A percentile compares a stretch with the other conserved stretches of the same genome.
Evolutionary conservation across 1,140 invertebrate genomes (phyloP).

Genomic region (Adelges cooleyi): DNA sequence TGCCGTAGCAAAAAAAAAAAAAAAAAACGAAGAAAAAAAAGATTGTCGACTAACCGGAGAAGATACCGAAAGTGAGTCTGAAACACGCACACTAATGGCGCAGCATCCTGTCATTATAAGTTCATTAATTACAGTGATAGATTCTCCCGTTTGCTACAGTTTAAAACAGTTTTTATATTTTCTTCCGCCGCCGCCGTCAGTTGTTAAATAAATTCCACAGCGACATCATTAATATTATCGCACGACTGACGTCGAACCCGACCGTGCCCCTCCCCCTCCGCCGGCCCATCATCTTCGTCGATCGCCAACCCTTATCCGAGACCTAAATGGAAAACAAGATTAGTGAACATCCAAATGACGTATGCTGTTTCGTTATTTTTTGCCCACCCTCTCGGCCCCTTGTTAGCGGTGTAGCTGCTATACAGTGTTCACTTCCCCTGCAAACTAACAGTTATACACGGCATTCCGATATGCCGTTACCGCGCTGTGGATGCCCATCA

Average conservation of each 20-base stretch:
- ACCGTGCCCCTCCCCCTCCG: background rate
- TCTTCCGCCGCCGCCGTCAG: background rate
- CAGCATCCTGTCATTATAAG: background rate
- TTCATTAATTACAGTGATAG: constrained; percentile 22
- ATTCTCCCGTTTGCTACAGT: constrained; percentile 13
- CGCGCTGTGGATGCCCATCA: background rate
- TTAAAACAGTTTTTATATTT: constrained; percentile 17
- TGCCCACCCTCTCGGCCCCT: no score
- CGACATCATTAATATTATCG: constrained; percentile 24
- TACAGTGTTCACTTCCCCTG: no score
- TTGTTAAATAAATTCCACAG: constrained; percentile 14
- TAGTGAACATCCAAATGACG: constrained; percentile 15
- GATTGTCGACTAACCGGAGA: no score
- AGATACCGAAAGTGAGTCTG: no score
- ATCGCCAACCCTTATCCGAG: background rate
- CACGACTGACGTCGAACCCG: background rate
- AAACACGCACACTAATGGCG: no score
- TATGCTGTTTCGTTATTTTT: background rate
- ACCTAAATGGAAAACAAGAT: constrained; percentile 19
- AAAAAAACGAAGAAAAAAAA: no score
- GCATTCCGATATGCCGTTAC: constrained; percentile 6
- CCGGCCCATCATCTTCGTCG: no score
- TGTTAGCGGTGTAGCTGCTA: no score
- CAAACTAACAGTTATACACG: no score
- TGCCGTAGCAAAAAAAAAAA: no score